phyloP scores from a whole-genome alignment of 1,140 invertebrate genomes.

The Drosophila aff. region DNA sequence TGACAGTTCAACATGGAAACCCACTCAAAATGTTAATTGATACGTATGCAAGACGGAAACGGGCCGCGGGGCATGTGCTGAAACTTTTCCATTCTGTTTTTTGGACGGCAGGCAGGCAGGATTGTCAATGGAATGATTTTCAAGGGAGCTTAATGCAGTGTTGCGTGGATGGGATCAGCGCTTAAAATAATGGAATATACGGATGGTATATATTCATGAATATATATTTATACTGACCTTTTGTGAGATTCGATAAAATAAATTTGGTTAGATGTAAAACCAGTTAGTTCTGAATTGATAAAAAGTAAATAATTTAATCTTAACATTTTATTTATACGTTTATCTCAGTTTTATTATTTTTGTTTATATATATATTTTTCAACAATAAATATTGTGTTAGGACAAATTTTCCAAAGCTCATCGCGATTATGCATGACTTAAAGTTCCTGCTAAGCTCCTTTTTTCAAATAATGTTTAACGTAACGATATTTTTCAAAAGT shows the following conservation, averaged over 20 bases:
- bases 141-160: not conserved
- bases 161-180: not conserved
- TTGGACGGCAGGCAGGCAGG: not conserved
- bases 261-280: not conserved
- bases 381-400: too few species aligned
- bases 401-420: too few species aligned
- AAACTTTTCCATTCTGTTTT: slow-evolving; percentile 28
- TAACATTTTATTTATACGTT: not conserved
- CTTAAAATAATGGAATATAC: not conserved
- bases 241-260: not conserved
- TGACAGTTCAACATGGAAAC: slow-evolving; percentile 80
- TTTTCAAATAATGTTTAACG: not conserved
- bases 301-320: not conserved
- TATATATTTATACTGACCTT: not conserved
- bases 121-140: slow-evolving; percentile 10
- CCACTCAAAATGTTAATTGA: slow-evolving; percentile 82
- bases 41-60: slow-evolving; percentile 47
- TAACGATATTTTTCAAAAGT: not conserved
- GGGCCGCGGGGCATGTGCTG: slow-evolving; percentile 10
- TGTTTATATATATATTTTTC: too few species aligned
- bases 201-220: not conserved
- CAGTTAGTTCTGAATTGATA: not conserved
- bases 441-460: not conserved
- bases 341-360: not conserved
- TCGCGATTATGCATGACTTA: not conserved